These are phyloP conservation scores for Acanthosoma haemorrhoidale DNA, from an alignment of 2,888 invertebrate species.

Conservation along the genomic window DNA sequence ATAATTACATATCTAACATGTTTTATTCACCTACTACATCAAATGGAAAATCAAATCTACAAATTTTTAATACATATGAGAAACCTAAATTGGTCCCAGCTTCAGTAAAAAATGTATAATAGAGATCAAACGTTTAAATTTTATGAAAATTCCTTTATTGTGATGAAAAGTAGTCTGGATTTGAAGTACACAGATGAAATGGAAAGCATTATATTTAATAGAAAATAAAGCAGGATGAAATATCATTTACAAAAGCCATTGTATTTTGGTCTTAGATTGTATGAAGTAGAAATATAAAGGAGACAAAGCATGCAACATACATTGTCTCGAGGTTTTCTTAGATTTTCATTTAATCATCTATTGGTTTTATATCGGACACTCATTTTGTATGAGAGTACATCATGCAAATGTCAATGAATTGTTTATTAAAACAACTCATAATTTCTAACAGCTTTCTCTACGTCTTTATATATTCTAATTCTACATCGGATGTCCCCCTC, in stretches of 20 bases:
- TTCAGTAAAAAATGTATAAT: too few species aligned
- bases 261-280: background rate
- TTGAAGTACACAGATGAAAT: background rate
- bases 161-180: constrained; percentile 1
- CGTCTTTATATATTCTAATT: background rate
- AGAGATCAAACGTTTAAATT: too few species aligned
- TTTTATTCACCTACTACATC: too few species aligned
- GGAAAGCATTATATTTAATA: constrained; percentile 1
- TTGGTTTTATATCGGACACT: too few species aligned
- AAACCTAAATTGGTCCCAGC: too few species aligned
- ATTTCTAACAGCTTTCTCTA: background rate
- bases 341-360: background rate
- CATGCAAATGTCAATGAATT: constrained; percentile 1
- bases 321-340: background rate
- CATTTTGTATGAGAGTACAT: constrained; percentile 3
- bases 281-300: background rate
- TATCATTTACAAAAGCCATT: background rate
- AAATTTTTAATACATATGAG: too few species aligned
- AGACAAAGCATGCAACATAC: constrained; percentile 12
- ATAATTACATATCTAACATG: too few species aligned
- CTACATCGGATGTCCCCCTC: background rate
- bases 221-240: background rate
- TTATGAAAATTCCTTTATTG: too few species aligned
- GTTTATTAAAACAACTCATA: constrained; percentile 3
- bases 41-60: too few species aligned